A percentile compares a stretch with the other conserved stretches of the same genome.
phyloP scores from a whole-genome alignment of 2,797 vertebrate genomes.

The Pogoniulus pusillus region DNA sequence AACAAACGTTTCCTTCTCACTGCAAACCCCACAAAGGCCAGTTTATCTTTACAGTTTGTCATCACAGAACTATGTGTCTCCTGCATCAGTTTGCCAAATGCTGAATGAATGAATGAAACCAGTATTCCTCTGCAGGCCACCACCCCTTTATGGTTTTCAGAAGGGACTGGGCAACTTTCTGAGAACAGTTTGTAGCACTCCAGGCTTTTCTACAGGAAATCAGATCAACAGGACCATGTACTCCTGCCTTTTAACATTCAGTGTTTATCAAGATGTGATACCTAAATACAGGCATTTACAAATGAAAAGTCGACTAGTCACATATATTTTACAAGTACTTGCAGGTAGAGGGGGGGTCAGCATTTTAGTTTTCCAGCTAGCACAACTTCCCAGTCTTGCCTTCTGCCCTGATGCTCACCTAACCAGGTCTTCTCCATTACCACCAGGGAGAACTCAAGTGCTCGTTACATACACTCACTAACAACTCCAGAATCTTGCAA shows the following conservation, averaged over 20 bases:
- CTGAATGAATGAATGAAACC: constrained; percentile 22
- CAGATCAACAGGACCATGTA: neutral
- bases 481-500: neutral
- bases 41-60: constrained; percentile 16
- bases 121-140: neutral
- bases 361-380: neutral
- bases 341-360: rapidly evolving
- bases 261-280: neutral
- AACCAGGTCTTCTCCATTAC: neutral
- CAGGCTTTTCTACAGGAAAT: neutral
- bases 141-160: neutral
- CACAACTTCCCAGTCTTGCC: neutral
- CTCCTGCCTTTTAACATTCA: neutral
- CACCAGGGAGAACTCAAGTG: neutral
- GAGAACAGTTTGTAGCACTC: neutral
- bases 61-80: neutral
- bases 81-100: neutral
- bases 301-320: neutral
- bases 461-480: neutral
- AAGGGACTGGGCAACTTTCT: neutral
- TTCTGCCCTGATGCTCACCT: neutral
- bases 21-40: constrained; percentile 11
- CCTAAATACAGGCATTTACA: neutral
- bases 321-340: neutral
- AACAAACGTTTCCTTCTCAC: constrained; percentile 7